Evolutionary conservation across 2,113 vertebrate genomes (phyloP), one percentile per base, ranked within the genome.

Genomic region (Heterocephalus glaber): DNA sequence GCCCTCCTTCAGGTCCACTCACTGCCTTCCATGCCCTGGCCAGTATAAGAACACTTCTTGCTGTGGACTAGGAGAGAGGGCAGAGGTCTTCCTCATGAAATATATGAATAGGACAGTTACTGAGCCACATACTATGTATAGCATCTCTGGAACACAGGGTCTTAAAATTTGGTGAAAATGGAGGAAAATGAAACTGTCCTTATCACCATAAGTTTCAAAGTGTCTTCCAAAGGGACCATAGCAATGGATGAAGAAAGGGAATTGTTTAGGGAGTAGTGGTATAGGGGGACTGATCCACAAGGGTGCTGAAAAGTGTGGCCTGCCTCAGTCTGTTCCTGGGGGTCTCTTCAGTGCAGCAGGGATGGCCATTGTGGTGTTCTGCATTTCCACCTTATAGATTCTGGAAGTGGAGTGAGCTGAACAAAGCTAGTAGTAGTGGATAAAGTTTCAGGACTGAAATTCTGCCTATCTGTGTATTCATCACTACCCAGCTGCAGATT

Each of bases 341-440:
- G 2, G 26, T 83, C 14, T 66, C 7, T 33, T 19, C 47, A 14
- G 6, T 10, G 28, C 14, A 13, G 3, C 33, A 5, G 1, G 70
- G 19, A 38, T 68, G n/a, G 38, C 2, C 20, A 2, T 16, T 9
- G 0, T 3, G 52, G 8, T 68, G 10, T 30, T 35, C 0, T 9
- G 1, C 4, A 17, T 20, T 41, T 17, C 49, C 14, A 30, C 20
- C 30, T 66, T 82, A 44, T 0, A 52, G 8, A 49, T 8, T 63
- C 35, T 26, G 4, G 41, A 81, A 54, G 6, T 86, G 9, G 16
- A 24, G 19, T 49, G 12, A 30, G 7, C 35, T 7, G 60, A 70
- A 26, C 3, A 8, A 66, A 30, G n/a, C 16, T 26, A 1, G 3
- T 8, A 12, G 14, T 63, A 52, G 9, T 14, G 16, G 11, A 58